Evolutionary conservation across 2,113 vertebrate genomes (phyloP).

Genomic region (Chaetura pelagica): DNA sequence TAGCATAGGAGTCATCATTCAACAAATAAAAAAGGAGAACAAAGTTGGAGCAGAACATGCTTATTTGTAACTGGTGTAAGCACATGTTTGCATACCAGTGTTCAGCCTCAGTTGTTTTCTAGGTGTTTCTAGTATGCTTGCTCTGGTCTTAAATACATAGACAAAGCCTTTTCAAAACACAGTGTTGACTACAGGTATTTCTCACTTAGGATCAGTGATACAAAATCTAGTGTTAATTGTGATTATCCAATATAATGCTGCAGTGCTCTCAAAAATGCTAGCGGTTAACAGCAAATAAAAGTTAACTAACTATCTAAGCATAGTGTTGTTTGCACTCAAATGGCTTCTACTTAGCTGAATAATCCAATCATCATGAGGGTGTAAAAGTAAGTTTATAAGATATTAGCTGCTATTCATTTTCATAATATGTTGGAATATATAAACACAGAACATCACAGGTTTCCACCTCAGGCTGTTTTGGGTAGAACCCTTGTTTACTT

Average conservation of each 20-base stretch:
- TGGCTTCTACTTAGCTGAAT: neutral
- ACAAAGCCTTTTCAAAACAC: neutral
- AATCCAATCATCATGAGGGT: neutral
- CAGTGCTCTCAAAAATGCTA: neutral
- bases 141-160: neutral
- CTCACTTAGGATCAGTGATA: neutral
- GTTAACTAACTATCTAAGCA: neutral
- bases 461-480: conserved; percentile 10
- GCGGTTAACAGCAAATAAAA: neutral
- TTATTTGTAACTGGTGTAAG: neutral
- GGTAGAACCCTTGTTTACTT: neutral
- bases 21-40: conserved; percentile 1
- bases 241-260: neutral
- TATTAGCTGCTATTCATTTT: neutral
- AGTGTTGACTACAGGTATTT: neutral
- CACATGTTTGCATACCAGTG: neutral
- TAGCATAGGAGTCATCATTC: neutral
- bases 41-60: neutral
- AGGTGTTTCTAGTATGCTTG: neutral
- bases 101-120: neutral
- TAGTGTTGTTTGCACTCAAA: neutral
- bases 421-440: neutral
- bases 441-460: neutral
- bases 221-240: neutral
- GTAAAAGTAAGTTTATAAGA: neutral